phyloP scores from a whole-genome alignment of 2,888 invertebrate species.

The Hedychridium roseum region DNA sequence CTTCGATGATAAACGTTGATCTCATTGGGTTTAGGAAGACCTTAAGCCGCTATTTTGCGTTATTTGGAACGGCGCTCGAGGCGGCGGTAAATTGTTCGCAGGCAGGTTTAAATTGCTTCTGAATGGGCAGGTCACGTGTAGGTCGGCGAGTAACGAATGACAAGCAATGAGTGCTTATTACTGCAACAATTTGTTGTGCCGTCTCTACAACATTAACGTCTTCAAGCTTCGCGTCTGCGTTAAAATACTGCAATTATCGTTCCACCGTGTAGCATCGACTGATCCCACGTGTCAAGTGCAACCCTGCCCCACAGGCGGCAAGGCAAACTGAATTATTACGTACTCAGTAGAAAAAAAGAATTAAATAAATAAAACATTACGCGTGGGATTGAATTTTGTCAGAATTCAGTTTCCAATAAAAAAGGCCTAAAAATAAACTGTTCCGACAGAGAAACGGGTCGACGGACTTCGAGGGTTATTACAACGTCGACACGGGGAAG shows the following conservation, averaged over 20 bases:
- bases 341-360: too few relatives aligned
- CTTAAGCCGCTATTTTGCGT: too few relatives aligned
- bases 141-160: conserved; percentile 47
- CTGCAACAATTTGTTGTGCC: conserved; percentile 43
- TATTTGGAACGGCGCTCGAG: conserved; percentile 18
- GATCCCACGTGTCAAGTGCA: too few relatives aligned
- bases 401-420: neutral
- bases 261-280: too few relatives aligned
- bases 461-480: conserved; percentile 75
- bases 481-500: conserved; percentile 79
- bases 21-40: too few relatives aligned
- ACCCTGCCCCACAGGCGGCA: too few relatives aligned
- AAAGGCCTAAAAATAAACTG: neutral
- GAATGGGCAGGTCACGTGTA: conserved; percentile 48
- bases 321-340: too few relatives aligned
- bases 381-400: neutral
- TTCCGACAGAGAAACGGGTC: conserved; percentile 81
- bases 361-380: neutral
- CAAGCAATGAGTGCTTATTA: conserved; percentile 45
- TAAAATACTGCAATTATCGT: too few relatives aligned
- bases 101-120: conserved; percentile 44
- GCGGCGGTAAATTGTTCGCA: conserved; percentile 31
- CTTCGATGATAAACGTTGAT: too few relatives aligned
- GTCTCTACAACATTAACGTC: conserved; percentile 17
- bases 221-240: too few relatives aligned